Percentiles rank a stretch among this genome's conserved stretches.
Conservation (phyloP, 2,797 vertebrate genomes). For the Mus spretus region DNA sequence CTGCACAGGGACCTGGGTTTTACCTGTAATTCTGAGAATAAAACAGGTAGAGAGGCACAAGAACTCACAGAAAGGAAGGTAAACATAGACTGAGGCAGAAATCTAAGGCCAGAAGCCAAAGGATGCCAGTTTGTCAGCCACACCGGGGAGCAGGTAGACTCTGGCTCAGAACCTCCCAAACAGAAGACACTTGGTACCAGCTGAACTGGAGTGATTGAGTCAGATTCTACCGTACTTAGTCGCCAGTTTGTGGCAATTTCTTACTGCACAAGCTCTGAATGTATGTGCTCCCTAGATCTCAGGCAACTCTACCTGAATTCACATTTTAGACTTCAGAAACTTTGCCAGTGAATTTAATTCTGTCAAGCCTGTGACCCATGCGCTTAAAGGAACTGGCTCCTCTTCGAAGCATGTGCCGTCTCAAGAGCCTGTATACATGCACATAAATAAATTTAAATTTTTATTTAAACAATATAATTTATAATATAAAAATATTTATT, state of each 20-base stretch:
- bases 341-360: not conserved
- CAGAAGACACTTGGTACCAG: no score
- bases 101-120: not conserved
- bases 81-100: not conserved
- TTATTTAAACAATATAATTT: not conserved
- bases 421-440: not conserved
- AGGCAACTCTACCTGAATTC: no score
- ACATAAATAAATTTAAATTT: not conserved
- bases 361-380: no score
- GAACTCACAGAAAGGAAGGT: not conserved
- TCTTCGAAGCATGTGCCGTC: no score
- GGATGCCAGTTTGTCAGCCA: not conserved
- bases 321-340: not conserved
- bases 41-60: not conserved
- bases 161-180: not conserved
- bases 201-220: not conserved
- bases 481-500: not conserved
- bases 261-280: not conserved
- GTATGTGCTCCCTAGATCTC: not conserved
- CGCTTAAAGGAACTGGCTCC: not conserved
- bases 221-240: not conserved
- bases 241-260: not conserved
- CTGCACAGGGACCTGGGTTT: not conserved
- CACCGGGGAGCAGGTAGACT: not conserved
- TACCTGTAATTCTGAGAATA: not conserved